A percentile compares a stretch with the other conserved stretches of the same genome.
These are phyloP conservation scores for Melanotaenia parkinsoni DNA, from an alignment of 2,797 vertebrate genomes.

Conservation along the genomic window DNA sequence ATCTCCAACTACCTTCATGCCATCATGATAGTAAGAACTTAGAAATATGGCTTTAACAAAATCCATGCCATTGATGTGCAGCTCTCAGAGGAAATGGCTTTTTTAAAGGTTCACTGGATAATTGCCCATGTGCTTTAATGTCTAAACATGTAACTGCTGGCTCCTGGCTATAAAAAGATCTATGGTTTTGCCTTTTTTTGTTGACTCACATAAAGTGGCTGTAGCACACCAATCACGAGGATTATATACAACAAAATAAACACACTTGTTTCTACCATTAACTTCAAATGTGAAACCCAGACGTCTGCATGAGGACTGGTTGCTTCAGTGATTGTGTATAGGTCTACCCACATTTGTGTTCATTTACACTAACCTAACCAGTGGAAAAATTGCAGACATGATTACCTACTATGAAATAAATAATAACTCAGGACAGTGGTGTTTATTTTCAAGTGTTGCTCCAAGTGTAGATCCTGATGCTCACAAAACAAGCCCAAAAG, in stretches of 20 bases:
- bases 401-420: no score
- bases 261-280: not conserved
- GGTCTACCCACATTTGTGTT: no score
- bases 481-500: no score
- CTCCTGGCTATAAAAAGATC: not conserved
- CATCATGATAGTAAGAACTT: not conserved
- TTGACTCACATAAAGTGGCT: not conserved
- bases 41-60: slow-evolving; percentile 10
- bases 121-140: not conserved
- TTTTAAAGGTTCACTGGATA: slow-evolving; percentile 7
- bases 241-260: not conserved
- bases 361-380: no score
- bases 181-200: not conserved
- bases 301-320: not conserved
- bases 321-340: not conserved
- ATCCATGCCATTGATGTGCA: slow-evolving; percentile 8
- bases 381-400: no score
- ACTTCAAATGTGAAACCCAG: not conserved
- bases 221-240: not conserved
- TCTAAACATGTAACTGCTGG: slow-evolving; percentile 5
- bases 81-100: slow-evolving; percentile 10
- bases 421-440: no score
- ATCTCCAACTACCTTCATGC: slow-evolving; percentile 11
- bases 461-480: no score
- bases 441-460: no score